These are phyloP conservation scores for Cephalopholis sonnerati DNA, from an alignment of 2,113 vertebrate species.

Conservation along the genomic window DNA sequence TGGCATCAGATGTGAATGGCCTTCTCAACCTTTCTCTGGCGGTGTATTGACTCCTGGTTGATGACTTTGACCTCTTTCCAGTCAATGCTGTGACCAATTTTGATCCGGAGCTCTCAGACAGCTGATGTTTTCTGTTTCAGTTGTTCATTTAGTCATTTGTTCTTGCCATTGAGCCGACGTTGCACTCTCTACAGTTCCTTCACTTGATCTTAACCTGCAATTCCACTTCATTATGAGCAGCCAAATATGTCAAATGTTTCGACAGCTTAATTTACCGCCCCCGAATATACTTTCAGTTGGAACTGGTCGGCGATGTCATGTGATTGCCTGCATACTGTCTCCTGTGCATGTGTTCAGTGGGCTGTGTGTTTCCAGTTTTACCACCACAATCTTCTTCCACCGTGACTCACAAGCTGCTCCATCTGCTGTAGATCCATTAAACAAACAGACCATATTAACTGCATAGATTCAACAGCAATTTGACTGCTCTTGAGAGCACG, in stretches of 20 bases:
- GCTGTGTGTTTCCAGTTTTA: conserved; percentile 46
- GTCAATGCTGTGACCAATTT: not conserved
- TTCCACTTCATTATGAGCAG: not conserved
- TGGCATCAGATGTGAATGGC: not conserved
- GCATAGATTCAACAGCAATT: conserved; percentile 36
- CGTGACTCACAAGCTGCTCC: conserved; percentile 50
- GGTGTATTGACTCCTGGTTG: not conserved
- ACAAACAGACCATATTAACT: conserved; percentile 61
- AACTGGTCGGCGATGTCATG: not conserved
- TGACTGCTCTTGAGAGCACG: conserved; percentile 41
- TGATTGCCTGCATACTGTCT: conserved; percentile 4
- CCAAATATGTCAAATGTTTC: conserved; percentile 22
- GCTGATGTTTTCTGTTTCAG: not conserved
- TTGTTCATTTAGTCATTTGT: not conserved
- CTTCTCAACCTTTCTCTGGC: not conserved
- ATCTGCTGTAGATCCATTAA: conserved; percentile 54
- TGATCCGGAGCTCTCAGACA: not conserved
- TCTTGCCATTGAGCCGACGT: not conserved
- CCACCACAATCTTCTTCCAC: conserved; percentile 22
- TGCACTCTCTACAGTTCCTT: not conserved
- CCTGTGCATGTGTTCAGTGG: conserved; percentile 48
- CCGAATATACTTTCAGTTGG: not conserved
- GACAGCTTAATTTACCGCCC: not conserved
- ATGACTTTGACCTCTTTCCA: conserved; percentile 2
- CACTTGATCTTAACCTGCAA: not conserved